Evolutionary conservation across 2,888 invertebrate species (phyloP), one percentile per base, ranked within the genome.

Genomic region (Cetonia aurata): DNA sequence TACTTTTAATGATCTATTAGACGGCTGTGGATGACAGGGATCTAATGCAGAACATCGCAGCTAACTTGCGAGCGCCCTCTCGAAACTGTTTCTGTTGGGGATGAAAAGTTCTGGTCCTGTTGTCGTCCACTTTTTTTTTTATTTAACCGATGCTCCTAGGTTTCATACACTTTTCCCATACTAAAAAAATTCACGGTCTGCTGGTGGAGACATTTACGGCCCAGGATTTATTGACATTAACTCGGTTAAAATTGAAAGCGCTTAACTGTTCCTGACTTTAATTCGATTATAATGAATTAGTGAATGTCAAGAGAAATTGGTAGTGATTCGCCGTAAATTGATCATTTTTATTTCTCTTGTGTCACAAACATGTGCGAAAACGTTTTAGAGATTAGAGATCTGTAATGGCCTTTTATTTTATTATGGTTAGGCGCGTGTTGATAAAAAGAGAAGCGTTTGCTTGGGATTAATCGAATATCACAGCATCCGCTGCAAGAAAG

Each of bases 1-100:
- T 60, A 60, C 60, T 42, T 55, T 70, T 76, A 76, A 76, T 76
- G 74, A 75, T 75, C 76, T 74, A 74, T 75, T 74, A 75, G 74
- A 69, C 67, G 69, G 70, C 70, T 76, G 76, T 69, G 67, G 72
- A 76, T 74, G 75, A 76, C 76, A 73, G 72, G 68, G 71, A 73
- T 75, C 72, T 73, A 71, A 72, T 74, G 48, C 59, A 48, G 69
- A 59, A 19, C 50, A 69, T 55, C n/a, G 37, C 50, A 65, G 65
- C 19, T 65, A 65, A 31, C 65, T 31, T 50, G 37, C 59, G 42
- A 46, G 17, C 50, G 12, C 41, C 8, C 48, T 13, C 13, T 37
- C 17, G 46, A 37, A 13, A 46, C 31, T 46, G 25, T n/a, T n/a
- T 46, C 60, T 60, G 13, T 17, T 17, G 13, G 10, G 9, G 31